A percentile compares a stretch with the other conserved stretches of the same genome.
Evolutionary conservation across 2,113 vertebrate species (phyloP).

Genomic region (Forbesichthys agassizii): DNA sequence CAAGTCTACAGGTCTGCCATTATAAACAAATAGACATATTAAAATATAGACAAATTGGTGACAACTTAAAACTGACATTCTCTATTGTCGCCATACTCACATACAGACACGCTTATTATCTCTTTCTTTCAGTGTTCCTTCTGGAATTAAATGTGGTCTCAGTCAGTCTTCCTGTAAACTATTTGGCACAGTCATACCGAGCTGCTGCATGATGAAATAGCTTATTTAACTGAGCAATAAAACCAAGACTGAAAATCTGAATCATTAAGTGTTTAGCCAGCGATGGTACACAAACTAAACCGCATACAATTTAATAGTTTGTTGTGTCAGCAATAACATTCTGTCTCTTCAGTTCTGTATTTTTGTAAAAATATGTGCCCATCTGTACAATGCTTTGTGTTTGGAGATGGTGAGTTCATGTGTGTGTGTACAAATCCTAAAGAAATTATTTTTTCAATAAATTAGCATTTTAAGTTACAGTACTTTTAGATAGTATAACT

Average conservation of each 20-base stretch:
- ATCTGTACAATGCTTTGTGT: neutral
- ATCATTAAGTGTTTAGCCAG: conserved; percentile 21
- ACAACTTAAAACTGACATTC: conserved; percentile 6
- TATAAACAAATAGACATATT: conserved; percentile 2
- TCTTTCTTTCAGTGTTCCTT: conserved; percentile 14
- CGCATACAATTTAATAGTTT: conserved; percentile 15
- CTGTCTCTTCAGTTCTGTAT: neutral
- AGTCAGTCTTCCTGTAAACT: conserved; percentile 8
- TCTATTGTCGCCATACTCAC: conserved; percentile 25
- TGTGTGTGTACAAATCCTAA: no score
- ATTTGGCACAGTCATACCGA: conserved; percentile 21
- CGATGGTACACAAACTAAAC: conserved; percentile 13
- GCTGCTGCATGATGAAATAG: conserved; percentile 22
- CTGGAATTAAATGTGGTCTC: conserved; percentile 23
- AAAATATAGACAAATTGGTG: conserved; percentile 20
- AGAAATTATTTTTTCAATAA: no score
- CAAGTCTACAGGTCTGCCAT: conserved; percentile 3
- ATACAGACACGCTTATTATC: conserved; percentile 3
- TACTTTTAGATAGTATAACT: no score
- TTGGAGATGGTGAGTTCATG: no score
- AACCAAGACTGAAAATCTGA: conserved; percentile 18
- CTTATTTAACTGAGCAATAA: conserved; percentile 15
- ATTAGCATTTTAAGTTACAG: no score
- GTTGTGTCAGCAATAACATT: conserved; percentile 17
- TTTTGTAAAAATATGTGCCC: neutral